These are phyloP conservation scores for Meles meles DNA, from an alignment of 2,113 vertebrate species.

Conservation along the genomic window DNA sequence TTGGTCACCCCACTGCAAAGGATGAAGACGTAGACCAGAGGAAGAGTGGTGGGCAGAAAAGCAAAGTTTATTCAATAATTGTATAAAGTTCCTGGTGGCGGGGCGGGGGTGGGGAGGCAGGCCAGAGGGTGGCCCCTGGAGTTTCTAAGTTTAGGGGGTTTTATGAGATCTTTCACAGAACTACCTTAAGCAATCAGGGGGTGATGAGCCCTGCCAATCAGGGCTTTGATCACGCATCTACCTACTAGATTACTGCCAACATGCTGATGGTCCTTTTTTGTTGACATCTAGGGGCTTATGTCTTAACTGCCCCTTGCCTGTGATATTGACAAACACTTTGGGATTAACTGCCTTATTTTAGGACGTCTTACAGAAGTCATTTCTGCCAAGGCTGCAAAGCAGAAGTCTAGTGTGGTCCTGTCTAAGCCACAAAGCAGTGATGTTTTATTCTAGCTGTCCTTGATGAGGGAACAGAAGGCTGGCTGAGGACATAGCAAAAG, in stretches of 20 bases:
- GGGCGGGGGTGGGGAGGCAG: rapidly evolving
- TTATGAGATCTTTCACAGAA: background rate
- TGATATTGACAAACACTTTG: background rate
- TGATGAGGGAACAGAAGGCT: too few species aligned
- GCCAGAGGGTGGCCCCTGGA: background rate
- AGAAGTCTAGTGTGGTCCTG: background rate
- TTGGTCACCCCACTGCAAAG: background rate
- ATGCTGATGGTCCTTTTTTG: background rate
- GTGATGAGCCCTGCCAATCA: background rate
- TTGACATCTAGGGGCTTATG: background rate
- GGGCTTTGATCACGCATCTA: background rate
- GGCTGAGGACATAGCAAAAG: too few species aligned
- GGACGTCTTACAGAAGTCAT: background rate
- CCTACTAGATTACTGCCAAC: background rate
- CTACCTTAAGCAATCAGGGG: background rate
- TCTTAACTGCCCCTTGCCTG: background rate
- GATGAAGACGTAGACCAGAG: background rate
- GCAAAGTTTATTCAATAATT: background rate
- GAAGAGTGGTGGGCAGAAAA: background rate
- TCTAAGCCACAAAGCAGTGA: background rate
- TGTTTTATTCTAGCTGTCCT: background rate
- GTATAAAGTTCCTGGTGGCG: background rate
- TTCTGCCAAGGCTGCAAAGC: background rate
- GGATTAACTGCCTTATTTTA: background rate
- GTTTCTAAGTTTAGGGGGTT: background rate